Conservation (phyloP, 2,888 invertebrate species). For the Neria commutata region DNA sequence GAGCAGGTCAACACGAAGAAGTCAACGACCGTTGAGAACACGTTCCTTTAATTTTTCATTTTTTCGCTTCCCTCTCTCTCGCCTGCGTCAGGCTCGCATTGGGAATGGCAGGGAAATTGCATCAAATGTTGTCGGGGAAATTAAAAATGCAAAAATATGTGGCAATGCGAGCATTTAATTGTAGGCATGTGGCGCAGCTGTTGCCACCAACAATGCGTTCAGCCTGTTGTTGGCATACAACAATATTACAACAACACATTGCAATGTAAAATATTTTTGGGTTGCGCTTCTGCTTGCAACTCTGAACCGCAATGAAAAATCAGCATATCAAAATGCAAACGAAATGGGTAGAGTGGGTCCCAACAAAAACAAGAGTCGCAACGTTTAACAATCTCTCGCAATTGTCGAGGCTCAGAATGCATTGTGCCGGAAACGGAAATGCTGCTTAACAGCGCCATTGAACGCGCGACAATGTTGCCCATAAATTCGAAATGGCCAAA, state of each 20-base stretch:
- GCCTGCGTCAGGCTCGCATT: too few relatives aligned
- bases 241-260: too few relatives aligned
- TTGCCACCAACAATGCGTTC: too few relatives aligned
- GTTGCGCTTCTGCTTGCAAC: too few relatives aligned
- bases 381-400: constrained; percentile 1
- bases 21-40: constrained; percentile 1
- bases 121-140: constrained; percentile 31
- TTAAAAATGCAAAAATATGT: constrained; percentile 28
- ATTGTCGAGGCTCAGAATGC: constrained; percentile 2
- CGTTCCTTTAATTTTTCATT: background rate
- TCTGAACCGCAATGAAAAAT: too few relatives aligned
- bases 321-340: too few relatives aligned
- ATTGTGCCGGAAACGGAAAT: constrained; percentile 31
- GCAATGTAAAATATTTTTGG: too few relatives aligned
- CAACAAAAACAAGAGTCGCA: constrained; percentile 6
- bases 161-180: constrained; percentile 11
- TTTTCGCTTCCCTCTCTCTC: background rate
- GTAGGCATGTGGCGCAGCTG: too few relatives aligned
- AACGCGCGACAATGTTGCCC: constrained; percentile 38
- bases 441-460: constrained; percentile 25
- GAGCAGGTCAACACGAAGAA: constrained; percentile 7
- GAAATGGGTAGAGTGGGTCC: background rate
- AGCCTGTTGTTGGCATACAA: too few relatives aligned
- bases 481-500: constrained; percentile 57
- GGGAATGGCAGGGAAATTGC: constrained; percentile 27